These are phyloP conservation scores for Diachasmimorpha longicaudata DNA, from an alignment of 1,140 invertebrate species.

Conservation along the genomic window DNA sequence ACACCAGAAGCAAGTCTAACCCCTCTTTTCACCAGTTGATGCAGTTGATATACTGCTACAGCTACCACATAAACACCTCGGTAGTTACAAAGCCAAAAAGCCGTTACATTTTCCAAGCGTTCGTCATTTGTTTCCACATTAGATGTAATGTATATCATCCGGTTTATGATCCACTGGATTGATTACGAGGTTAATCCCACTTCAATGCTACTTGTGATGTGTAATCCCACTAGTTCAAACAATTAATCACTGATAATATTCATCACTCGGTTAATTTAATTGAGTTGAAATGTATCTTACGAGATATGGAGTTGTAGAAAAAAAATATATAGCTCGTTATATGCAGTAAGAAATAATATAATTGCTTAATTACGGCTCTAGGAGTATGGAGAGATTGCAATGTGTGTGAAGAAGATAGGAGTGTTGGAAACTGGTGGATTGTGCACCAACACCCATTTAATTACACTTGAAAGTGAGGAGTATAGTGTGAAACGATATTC, in stretches of 20 bases:
- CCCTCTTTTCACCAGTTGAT: background rate
- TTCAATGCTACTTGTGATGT: background rate
- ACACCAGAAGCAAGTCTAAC: background rate
- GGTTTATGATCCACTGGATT: background rate
- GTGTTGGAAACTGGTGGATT: background rate
- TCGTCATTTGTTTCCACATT: background rate
- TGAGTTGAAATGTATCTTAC: background rate
- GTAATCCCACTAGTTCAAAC: background rate
- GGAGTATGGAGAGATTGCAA: background rate
- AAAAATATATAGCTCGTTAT: background rate
- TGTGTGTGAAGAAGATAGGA: background rate
- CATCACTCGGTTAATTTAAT: background rate
- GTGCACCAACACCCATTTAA: background rate
- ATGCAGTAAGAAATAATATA: background rate
- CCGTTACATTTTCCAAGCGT: background rate
- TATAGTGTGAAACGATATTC: too few species aligned
- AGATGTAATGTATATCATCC: background rate
- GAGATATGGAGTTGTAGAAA: background rate
- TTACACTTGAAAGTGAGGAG: too few species aligned
- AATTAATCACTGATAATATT: conserved; percentile 11
- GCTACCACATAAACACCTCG: background rate
- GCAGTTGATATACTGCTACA: background rate
- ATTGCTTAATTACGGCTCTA: background rate
- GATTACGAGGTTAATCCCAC: background rate
- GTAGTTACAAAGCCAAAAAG: background rate